Evolutionary conservation across 1,140 invertebrate genomes (phyloP), one percentile per base, ranked within the genome.

Genomic region (Drosophila micromelanica): DNA sequence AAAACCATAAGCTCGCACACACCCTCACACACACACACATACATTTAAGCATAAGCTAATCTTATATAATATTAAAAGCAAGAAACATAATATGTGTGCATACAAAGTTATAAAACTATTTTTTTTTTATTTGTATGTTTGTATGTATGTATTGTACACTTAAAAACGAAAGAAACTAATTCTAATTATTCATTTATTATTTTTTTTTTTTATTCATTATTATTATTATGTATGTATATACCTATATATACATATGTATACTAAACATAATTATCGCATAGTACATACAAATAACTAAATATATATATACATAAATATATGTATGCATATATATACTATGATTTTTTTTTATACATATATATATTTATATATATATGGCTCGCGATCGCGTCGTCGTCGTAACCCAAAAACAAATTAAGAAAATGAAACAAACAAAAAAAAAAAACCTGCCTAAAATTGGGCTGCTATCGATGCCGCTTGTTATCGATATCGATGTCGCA

Each of bases 401-500:
- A 59, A 73, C 51, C 63, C 63, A 43, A 67, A 73, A 68, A 15
- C 9, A 9, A 40, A 38, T 13, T 20, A 12, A 54, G 23, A 12
- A 40, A 13, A 13, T 15, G 20, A 27, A 42, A 55, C 15, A 42
- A 56, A 56, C 23, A 27, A 27, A 11, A 43, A 55, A 56, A 17
- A 17, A 17, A 17, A 17, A 17, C 15, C 23, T 35, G 72, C 79
- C 79, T 57, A 67, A 60, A 30, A 57, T 82, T 57, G 65, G 80
- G 68, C 68, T 46, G 35, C 62, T 73, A 69, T 79, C 68, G 76
- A 82, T 76, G 68, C 67, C 80, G 72, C 73, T 79, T 73, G 80
- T 85, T 84, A 85, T 85, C 80, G 73, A 77, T 85, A 84, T 86
- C 82, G 54, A 56, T 56, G 75, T 81, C 82, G 84, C 81, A 87